Evolutionary conservation across 37 sponge, comb jelly and placozoan species (phyloP).

Genomic region (Axinella damicornis): DNA sequence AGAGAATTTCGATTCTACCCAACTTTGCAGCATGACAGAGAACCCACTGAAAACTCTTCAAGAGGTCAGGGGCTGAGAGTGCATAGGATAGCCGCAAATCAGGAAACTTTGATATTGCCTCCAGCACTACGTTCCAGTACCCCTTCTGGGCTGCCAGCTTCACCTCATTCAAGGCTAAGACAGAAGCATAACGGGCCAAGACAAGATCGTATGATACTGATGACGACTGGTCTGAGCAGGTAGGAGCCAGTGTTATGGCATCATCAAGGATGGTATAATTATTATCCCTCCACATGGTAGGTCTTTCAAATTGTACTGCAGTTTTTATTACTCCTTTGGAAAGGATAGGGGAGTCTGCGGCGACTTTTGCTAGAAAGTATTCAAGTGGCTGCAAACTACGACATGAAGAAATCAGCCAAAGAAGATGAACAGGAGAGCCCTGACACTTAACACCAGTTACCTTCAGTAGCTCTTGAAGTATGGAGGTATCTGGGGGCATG

Average conservation of each 20-base stretch:
- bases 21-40: not conserved
- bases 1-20: not conserved
- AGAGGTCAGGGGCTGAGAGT: not conserved
- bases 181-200: not conserved
- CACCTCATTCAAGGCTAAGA: not conserved
- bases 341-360: too few relatives aligned
- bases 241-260: not conserved
- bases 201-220: not conserved
- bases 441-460: not conserved
- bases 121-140: constrained; percentile 19
- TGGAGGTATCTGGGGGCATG: not conserved
- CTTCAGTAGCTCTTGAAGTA: not conserved
- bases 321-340: too few relatives aligned
- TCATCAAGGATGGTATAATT: not conserved
- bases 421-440: not conserved
- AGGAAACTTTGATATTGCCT: not conserved
- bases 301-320: too few relatives aligned
- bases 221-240: not conserved
- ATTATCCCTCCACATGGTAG: too few relatives aligned
- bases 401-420: not conserved
- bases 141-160: constrained; percentile 22
- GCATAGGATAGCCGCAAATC: not conserved
- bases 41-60: not conserved
- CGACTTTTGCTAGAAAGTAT: too few relatives aligned
- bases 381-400: not conserved